Conservation (phyloP, 2,797 vertebrate genomes). For the Aplochiton taeniatus region DNA sequence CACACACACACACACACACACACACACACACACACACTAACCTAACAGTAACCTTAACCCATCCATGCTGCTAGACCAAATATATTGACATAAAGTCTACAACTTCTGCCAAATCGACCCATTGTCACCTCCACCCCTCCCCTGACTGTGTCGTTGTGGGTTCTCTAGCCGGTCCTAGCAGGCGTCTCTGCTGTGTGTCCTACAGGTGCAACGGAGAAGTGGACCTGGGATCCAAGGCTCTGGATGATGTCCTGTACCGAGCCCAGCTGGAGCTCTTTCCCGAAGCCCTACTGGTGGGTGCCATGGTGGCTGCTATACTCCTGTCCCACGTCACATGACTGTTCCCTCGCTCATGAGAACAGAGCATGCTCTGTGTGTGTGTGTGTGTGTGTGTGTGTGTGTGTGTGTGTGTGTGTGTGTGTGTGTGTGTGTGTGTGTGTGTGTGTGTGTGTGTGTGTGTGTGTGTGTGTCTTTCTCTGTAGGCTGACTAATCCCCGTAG, state of each 20-base stretch:
- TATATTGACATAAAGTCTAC: neutral
- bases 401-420: neutral
- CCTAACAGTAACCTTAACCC: neutral
- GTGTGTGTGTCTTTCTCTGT: constrained; percentile 46
- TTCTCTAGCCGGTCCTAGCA: neutral
- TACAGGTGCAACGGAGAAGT: constrained; percentile 93
- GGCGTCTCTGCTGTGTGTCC: constrained; percentile 8
- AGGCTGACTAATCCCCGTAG: constrained; percentile 62
- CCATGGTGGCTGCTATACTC: constrained; percentile 6
- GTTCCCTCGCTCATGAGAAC: neutral
- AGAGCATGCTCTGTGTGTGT: constrained; percentile 4
- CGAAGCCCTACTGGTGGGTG: constrained; percentile 94
- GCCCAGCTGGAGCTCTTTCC: constrained; percentile 95
- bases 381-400: no score
- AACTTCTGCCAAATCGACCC: no score
- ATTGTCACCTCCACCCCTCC: neutral
- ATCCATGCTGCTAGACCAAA: neutral
- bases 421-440: neutral
- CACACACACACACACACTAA: constrained; percentile 2
- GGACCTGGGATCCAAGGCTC: constrained; percentile 90
- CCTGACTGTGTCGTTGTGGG: neutral
- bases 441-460: neutral
- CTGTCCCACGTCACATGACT: neutral
- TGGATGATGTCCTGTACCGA: constrained; percentile 95
- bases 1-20: constrained; percentile 1